Evolutionary conservation across 2,797 vertebrate species (phyloP), one percentile per base, ranked within the genome.

Genomic region (Manis javanica): DNA sequence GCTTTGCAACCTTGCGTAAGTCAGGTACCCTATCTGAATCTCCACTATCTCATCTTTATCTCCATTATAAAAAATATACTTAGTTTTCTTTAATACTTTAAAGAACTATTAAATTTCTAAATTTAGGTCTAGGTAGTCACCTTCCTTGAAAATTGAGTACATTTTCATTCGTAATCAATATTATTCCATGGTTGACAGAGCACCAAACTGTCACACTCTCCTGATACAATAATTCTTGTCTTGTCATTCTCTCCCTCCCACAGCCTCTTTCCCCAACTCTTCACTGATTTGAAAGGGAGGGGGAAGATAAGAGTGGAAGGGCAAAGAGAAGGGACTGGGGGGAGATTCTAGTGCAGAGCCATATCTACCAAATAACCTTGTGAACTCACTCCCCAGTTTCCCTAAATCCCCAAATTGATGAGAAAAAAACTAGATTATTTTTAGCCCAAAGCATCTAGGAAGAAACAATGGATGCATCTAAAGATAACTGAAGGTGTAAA

Each of bases 81-180:
- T 13, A 69, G 0, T 55, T 37, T 81, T 39, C 63, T 68, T 81
- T 69, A 37, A 85, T 31, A 83, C 5, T 74, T 90, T n/a, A 61
- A 79, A 87, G 26, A 85, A 51, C 39, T 29, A 72, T 16, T 66
- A 68, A 3, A 79, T 8, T 51, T 90, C 42, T 23, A 95, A 68
- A 2, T 71, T 82, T 55, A 91, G 24, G 31, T 46, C 49, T 51
- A 31, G 14, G 21, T 23, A 77, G 78, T 94, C 53, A 71, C 31
- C 39, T 85, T 87, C 34, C 34, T 89, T 89, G 68, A 86, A 75
- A 95, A 79, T 55, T 42, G 63, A 85, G n/a, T 46, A 14, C 23
- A 46, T 66, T 90, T 34, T 68, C 37, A 7, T 26, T 90, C 16
- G 6, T 13, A 79, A 69, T 42, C 37, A 39, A 6, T 91, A 85